These are phyloP conservation scores for Perca schrenkii DNA, from an alignment of 2,113 vertebrate species.

Conservation along the genomic window DNA sequence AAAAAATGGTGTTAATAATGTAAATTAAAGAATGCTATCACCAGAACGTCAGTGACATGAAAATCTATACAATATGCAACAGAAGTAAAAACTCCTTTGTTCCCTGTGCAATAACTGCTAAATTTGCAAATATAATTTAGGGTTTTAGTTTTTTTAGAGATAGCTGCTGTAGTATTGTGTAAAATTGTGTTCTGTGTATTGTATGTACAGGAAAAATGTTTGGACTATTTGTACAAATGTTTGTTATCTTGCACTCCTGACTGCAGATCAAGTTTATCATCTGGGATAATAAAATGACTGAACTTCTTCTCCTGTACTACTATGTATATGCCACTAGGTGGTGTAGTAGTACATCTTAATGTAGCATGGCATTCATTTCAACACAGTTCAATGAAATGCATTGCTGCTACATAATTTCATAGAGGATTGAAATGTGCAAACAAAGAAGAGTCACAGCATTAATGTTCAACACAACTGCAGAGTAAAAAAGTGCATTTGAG, in stretches of 20 bases:
- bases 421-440: neutral
- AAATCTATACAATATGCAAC: neutral
- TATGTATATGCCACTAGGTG: constrained; percentile 48
- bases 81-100: no score
- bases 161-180: no score
- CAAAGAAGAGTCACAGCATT: neutral
- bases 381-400: no score
- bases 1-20: neutral
- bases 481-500: neutral
- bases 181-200: no score
- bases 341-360: constrained; percentile 7
- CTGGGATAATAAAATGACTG: no score
- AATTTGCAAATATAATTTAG: no score
- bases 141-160: no score
- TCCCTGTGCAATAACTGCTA: no score
- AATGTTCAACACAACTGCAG: neutral
- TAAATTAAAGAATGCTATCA: neutral
- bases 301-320: neutral
- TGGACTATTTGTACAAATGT: no score
- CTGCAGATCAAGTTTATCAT: no score
- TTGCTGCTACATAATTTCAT: neutral
- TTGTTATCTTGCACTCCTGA: no score
- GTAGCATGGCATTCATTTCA: neutral
- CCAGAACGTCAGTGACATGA: neutral
- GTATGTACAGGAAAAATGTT: no score